Conservation (phyloP, 2,888 invertebrate species). For the Thera britannica region DNA sequence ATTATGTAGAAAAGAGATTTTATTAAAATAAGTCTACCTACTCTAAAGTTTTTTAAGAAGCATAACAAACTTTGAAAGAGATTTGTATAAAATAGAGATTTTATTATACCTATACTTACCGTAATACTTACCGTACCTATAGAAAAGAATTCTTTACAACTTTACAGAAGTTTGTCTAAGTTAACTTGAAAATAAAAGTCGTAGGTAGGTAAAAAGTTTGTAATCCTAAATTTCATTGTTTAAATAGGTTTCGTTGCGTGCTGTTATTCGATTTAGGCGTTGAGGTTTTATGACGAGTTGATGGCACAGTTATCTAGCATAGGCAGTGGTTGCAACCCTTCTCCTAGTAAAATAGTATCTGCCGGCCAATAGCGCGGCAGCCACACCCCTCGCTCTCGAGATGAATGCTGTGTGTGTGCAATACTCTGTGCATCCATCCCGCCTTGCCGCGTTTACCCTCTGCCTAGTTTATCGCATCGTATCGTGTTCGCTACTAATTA, state of each 20-base stretch:
- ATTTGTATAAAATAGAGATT: too few relatives aligned
- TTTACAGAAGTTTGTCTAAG: too few relatives aligned
- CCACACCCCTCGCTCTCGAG: conserved; percentile 52
- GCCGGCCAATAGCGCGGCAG: conserved; percentile 54
- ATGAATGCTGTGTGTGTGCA: conserved; percentile 25
- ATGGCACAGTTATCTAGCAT: conserved; percentile 8
- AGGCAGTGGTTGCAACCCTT: conserved; percentile 37
- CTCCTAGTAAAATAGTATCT: conserved; percentile 30
- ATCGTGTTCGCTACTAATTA: neutral
- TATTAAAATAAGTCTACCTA: too few relatives aligned
- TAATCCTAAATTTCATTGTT: too few relatives aligned
- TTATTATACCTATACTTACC: too few relatives aligned
- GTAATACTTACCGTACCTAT: too few relatives aligned
- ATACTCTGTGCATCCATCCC: conserved; percentile 48
- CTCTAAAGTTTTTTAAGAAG: too few relatives aligned
- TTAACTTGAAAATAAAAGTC: too few relatives aligned
- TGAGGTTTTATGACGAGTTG: neutral
- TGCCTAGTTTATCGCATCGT: neutral
- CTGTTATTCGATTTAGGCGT: neutral
- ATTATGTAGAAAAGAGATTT: too few relatives aligned
- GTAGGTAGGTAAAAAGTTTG: too few relatives aligned
- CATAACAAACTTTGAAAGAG: too few relatives aligned
- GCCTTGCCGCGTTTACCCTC: conserved; percentile 38
- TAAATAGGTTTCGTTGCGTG: neutral
- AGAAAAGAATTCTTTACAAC: too few relatives aligned